Evolutionary conservation across 2,113 vertebrate species (phyloP), one percentile per base, ranked within the genome.

Genomic region (Phylloscopus trochiloides): DNA sequence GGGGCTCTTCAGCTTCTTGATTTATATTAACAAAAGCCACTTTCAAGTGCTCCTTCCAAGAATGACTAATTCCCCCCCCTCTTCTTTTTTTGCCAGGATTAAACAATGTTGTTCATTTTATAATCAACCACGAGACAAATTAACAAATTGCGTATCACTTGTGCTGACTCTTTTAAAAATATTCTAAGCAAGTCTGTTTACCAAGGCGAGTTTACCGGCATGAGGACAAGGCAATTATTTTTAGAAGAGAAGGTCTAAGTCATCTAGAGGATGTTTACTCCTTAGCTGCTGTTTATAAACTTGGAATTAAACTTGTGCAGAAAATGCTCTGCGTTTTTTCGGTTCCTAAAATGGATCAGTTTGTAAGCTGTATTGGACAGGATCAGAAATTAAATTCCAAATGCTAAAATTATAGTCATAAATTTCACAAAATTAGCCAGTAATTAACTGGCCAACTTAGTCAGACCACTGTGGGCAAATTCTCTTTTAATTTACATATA

Each of bases 11-110:
- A 96, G 66, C 94, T 95, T 96, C 67, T 93, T 94, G 50, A 84
- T 97, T 92, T 96, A 91, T 89, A 86, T 91, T 96, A 96, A 98
- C 97, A 96, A 98, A 98, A 97, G 97, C 94, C 96, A 97, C 97
- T 97, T 96, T 95, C 80, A 92, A 90, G 86, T 52, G 45, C 91
- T 82, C 81, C 86, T 96, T 97, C 96, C 96, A 93, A 87, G 84
- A 96, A 97, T 95, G 95, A 96, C 83, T 95, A 95, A 97, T 96
- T 94, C 88, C 47, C 52, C 77, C 67, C 47, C n/a, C 54, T 15
- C 26, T 15, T 67, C 17, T 71, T 43, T 17, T 36, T 94, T 94
- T 93, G 97, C 79, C 50, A 97, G 94, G 90, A 97, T 96, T 93
- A 97, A 97, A 98, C 94, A 94, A 96, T 62, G 80, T 96, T 95